phyloP scores from a whole-genome alignment of 2,888 invertebrate species.

The Geophilus truncorum region DNA sequence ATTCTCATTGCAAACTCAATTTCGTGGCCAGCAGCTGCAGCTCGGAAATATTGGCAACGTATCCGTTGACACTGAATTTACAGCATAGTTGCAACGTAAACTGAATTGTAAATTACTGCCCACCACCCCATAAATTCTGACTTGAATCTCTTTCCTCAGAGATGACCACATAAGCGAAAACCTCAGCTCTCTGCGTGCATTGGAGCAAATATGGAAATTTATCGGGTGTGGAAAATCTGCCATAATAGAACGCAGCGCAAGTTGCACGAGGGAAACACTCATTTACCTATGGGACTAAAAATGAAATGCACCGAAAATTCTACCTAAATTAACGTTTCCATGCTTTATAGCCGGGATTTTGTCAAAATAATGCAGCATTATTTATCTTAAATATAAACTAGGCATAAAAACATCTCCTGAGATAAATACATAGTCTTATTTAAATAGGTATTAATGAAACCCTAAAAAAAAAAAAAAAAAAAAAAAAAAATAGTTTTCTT shows the following conservation, averaged over 20 bases:
- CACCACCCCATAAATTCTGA: slow-evolving; percentile 21
- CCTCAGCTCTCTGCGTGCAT: slow-evolving; percentile 2
- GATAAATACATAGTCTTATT: too few species aligned
- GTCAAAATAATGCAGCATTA: neutral
- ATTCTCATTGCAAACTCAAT: slow-evolving; percentile 19
- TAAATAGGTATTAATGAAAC: too few species aligned
- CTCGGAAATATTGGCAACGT: slow-evolving; percentile 15
- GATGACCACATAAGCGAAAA: slow-evolving; percentile 27
- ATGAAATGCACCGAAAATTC: neutral
- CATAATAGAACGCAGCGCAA: neutral
- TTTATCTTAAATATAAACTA: neutral
- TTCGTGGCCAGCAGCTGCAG: slow-evolving; percentile 1
- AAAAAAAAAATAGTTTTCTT: neutral
- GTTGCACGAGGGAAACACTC: slow-evolving; percentile 1
- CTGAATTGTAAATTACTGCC: slow-evolving; percentile 25
- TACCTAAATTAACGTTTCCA: neutral
- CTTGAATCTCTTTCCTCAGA: slow-evolving; percentile 21
- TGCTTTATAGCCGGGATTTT: neutral
- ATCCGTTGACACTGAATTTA: slow-evolving; percentile 25
- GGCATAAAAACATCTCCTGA: too few species aligned
- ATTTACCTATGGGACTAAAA: slow-evolving; percentile 7
- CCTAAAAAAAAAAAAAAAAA: too few species aligned
- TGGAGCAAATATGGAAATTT: slow-evolving; percentile 23
- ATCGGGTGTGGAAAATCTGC: slow-evolving; percentile 27
- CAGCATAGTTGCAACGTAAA: slow-evolving; percentile 18